Percentiles rank a stretch among this genome's conserved stretches.
These are phyloP conservation scores for Tillus elongatus DNA, from an alignment of 2,888 invertebrate species.

Conservation along the genomic window DNA sequence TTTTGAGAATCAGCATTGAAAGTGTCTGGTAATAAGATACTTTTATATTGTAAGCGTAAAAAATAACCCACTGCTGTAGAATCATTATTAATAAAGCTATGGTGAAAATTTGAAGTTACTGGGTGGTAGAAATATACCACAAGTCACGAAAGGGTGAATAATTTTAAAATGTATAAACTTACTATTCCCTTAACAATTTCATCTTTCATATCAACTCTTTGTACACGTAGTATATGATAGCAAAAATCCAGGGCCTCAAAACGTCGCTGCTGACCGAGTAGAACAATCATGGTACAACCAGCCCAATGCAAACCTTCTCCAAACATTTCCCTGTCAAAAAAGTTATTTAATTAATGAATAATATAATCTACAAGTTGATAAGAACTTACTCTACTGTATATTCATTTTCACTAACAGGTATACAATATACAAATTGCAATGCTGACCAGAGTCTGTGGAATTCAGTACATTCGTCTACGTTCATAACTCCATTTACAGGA, in stretches of 20 bases:
- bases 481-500: conserved; percentile 88
- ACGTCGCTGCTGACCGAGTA: conserved; percentile 88
- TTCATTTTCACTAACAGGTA: conserved; percentile 91
- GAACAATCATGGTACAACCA: conserved; percentile 90
- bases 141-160: not conserved
- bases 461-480: conserved; percentile 93
- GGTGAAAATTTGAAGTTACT: too few species aligned
- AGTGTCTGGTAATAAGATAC: too few species aligned
- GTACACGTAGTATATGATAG: conserved; percentile 93
- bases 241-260: conserved; percentile 98
- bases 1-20: too few species aligned
- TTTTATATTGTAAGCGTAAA: too few species aligned
- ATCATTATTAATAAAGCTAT: too few species aligned
- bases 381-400: conserved; percentile 86
- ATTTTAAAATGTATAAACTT: conserved; percentile 43
- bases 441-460: conserved; percentile 96
- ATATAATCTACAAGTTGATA: conserved; percentile 4
- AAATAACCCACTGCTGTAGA: too few species aligned
- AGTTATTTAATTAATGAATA: conserved; percentile 8
- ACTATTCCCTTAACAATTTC: conserved; percentile 92
- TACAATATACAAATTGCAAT: conserved; percentile 94
- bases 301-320: conserved; percentile 99
- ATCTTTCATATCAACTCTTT: conserved; percentile 92
- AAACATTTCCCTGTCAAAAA: conserved; percentile 70
- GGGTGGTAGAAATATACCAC: too few species aligned